Evolutionary conservation across 2,888 invertebrate genomes (phyloP), one percentile per base, ranked within the genome.

Genomic region (Cerastis leucographa): DNA sequence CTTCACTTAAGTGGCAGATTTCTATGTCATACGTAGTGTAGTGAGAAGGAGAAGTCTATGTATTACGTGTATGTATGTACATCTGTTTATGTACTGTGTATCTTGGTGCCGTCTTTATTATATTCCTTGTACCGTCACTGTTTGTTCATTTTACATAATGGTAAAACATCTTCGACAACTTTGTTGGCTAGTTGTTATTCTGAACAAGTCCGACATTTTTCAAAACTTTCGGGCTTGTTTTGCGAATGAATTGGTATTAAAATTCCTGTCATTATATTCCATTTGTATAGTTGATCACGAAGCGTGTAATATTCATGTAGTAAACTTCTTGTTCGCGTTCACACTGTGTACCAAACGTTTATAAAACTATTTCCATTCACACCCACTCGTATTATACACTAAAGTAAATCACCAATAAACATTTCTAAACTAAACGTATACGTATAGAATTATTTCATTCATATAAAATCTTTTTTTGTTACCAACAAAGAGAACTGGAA

Each of bases 401-500:
- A 69, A 73, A 78, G 44, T 78, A 71, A 80, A 74, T 76, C 70
- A 72, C 67, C 65, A 70, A 71, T 79, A 80, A 76, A 76, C 56
- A 77, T 68, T 67, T 80, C 61, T 56, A 46, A 78, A 67, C 49
- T 59, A 56, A 66, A 69, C 70, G 49, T 62, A 46, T 51, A 68
- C 70, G 59, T 73, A 78, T 44, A 74, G 65, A 69, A 77, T 65
- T 66, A 83, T 74, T 86, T 84, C 81, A 88, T 88, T 88, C 80
- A 81, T 74, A 73, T 80, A 82, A 56, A 83, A 75, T 73, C 42
- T 80, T 74, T 66, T 71, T 69, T 80, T 66, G 61, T 66, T 51
- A 2, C 46, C 64, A 81, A 86, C 87, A 87, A 86, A 88, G 85
- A 83, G 62, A 76, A 78, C 81, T 84, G 73, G 78, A 83, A 90